Conservation (phyloP, 2,797 vertebrate species). For the Muscicapa comitata region DNA sequence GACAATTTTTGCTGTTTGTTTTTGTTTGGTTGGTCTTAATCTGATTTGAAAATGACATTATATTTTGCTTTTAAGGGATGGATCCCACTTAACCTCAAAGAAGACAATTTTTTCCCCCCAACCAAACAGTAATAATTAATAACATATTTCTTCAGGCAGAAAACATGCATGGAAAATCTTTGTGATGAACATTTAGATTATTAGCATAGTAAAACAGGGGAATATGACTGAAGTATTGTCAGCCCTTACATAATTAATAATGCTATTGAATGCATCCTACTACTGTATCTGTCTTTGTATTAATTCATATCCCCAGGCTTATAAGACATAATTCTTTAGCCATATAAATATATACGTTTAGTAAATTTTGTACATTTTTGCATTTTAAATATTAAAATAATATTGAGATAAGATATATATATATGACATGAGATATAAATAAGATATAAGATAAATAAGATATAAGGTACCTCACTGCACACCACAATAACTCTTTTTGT, state of each 20-base stretch:
- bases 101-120: background rate
- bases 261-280: background rate
- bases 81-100: background rate
- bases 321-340: background rate
- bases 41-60: background rate
- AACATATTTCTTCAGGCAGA: background rate
- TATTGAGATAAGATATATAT: too few relatives aligned
- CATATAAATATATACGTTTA: background rate
- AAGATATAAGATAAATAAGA: too few relatives aligned
- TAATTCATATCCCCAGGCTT: background rate
- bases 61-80: background rate
- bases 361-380: background rate
- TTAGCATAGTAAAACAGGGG: background rate
- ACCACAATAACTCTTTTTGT: background rate
- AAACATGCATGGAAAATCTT: background rate
- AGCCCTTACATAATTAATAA: background rate
- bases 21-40: background rate
- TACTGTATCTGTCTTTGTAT: background rate
- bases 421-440: too few relatives aligned
- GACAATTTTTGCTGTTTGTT: accelerated
- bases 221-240: background rate
- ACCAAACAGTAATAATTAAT: background rate
- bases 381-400: background rate
- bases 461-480: background rate
- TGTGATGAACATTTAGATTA: background rate